These are phyloP conservation scores for Coilia nasus DNA, from an alignment of 2,797 vertebrate genomes.

Conservation along the genomic window DNA sequence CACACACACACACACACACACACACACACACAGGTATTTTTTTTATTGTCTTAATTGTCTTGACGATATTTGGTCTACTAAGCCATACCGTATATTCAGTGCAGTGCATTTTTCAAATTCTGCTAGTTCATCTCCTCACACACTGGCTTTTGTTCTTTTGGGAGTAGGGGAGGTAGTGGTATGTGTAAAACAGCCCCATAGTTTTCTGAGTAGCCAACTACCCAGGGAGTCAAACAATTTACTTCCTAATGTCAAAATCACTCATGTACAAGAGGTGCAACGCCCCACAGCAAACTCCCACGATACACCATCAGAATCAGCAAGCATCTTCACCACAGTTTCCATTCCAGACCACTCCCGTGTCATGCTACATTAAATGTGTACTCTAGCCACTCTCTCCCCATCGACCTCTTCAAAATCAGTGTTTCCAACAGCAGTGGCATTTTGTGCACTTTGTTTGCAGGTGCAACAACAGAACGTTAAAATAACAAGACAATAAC, in stretches of 20 bases:
- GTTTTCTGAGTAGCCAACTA: background rate
- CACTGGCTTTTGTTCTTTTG: background rate
- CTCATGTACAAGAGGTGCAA: background rate
- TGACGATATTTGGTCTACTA: no score
- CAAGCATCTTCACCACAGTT: background rate
- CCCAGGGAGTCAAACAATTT: constrained; percentile 5
- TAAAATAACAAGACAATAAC: background rate
- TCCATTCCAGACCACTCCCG: background rate
- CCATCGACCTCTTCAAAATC: no score
- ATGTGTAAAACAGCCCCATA: background rate
- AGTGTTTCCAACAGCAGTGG: background rate
- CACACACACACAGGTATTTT: no score
- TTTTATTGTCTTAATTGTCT: no score
- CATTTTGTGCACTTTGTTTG: background rate
- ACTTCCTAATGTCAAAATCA: background rate
- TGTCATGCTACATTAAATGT: background rate
- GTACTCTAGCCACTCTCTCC: background rate
- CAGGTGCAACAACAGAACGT: background rate
- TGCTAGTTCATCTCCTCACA: no score
- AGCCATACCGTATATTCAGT: no score
- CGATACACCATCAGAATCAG: background rate
- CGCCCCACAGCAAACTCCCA: background rate
- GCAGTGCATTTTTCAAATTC: no score
- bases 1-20: no score
- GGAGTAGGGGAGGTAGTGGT: background rate